Evolutionary conservation across 1,140 invertebrate species (phyloP), one percentile per base, ranked within the genome.

Genomic region (Leptopilina clavipes): DNA sequence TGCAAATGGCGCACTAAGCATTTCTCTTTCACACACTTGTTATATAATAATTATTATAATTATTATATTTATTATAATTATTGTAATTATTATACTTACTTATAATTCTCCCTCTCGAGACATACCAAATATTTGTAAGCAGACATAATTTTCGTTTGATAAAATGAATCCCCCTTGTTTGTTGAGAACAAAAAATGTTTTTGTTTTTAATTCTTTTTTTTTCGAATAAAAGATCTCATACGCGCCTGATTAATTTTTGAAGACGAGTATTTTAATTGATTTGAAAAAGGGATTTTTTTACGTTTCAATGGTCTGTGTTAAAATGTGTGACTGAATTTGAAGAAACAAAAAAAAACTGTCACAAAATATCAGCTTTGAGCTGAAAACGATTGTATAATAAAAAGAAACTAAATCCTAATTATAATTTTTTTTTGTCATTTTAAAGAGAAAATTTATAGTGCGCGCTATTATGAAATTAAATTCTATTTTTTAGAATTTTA

Each of bases 51-150:
- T n/a, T n/a, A n/a, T n/a, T n/a, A n/a, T n/a, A n/a, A n/a, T n/a
- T n/a, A n/a, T n/a, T n/a, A n/a, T n/a, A n/a, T n/a, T n/a, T n/a
- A n/a, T n/a, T n/a, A n/a, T n/a, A n/a, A n/a, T n/a, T n/a, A n/a
- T n/a, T n/a, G n/a, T n/a, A n/a, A n/a, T n/a, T n/a, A n/a, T n/a
- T n/a, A n/a, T n/a, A n/a, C n/a, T n/a, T n/a, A n/a, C n/a, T n/a
- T n/a, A n/a, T n/a, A n/a, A n/a, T n/a, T n/a, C n/a, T n/a, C n/a
- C n/a, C n/a, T n/a, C n/a, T n/a, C n/a, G n/a, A n/a, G n/a, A n/a
- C n/a, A n/a, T n/a, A n/a, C n/a, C n/a, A n/a, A 65, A 65, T 65
- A 65, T 25, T 65, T 65, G 11, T 65, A 59, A 59, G 56, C 19
- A 59, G 19, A 19, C 54, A 31, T 10, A 65, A 65, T 65, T 65